These are phyloP conservation scores for Ophioninae sp. DNA, from an alignment of 2,888 invertebrate genomes.

Conservation along the genomic window DNA sequence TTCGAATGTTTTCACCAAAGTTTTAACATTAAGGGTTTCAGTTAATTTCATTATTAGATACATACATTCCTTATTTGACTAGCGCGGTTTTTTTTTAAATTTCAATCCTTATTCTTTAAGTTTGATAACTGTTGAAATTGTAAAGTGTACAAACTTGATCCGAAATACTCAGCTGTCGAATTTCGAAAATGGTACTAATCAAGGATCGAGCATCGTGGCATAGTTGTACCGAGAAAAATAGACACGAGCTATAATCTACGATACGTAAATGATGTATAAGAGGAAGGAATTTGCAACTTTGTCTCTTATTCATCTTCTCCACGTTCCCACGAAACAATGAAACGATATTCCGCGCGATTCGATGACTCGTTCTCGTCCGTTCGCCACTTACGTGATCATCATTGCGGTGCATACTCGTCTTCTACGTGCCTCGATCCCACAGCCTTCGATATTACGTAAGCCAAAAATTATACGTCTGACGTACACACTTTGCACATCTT, in stretches of 20 bases:
- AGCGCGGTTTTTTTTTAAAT: too few relatives aligned
- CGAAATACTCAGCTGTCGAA: too few relatives aligned
- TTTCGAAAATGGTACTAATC: not conserved
- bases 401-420: slow-evolving; percentile 21
- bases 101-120: too few relatives aligned
- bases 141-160: too few relatives aligned
- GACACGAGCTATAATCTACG: not conserved
- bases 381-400: slow-evolving; percentile 53
- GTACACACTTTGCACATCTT: not conserved
- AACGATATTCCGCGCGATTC: slow-evolving; percentile 19
- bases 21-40: too few relatives aligned
- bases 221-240: not conserved
- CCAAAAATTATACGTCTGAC: slow-evolving; percentile 32
- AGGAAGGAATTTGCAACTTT: slow-evolving; percentile 4
- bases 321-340: slow-evolving; percentile 44
- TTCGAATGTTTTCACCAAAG: too few relatives aligned
- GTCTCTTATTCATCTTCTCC: slow-evolving; percentile 8
- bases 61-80: too few relatives aligned
- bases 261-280: not conserved
- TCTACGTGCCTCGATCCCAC: slow-evolving; percentile 22
- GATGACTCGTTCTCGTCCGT: slow-evolving; percentile 41
- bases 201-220: not conserved
- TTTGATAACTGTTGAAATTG: too few relatives aligned
- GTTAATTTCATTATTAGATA: too few relatives aligned
- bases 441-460: slow-evolving; percentile 53